phyloP scores from a whole-genome alignment of 2,888 invertebrate genomes.

The Mamestra brassicae region DNA sequence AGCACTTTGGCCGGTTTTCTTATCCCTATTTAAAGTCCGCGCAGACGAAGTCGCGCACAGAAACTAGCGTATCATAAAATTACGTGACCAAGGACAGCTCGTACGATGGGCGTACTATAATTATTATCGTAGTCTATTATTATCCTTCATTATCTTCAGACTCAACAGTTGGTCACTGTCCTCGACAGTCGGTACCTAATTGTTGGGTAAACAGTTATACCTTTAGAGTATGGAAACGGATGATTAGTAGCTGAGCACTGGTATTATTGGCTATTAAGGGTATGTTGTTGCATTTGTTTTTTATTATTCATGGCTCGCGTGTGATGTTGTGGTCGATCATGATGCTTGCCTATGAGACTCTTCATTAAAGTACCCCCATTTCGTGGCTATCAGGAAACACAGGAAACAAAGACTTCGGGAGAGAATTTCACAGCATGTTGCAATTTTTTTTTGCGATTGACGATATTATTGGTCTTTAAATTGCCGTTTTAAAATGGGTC shows the following conservation, averaged over 20 bases:
- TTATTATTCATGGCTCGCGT: background rate
- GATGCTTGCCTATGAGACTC: too few relatives aligned
- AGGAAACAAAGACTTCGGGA: too few relatives aligned
- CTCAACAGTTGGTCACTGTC: background rate
- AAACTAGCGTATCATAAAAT: background rate
- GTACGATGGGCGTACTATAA: background rate
- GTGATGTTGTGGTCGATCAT: too few relatives aligned
- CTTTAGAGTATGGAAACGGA: background rate
- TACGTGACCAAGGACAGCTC: constrained; percentile 26
- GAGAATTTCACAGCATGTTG: too few relatives aligned
- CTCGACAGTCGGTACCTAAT: background rate
- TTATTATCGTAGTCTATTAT: constrained; percentile 24
- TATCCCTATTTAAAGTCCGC: too few relatives aligned
- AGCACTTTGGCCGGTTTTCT: too few relatives aligned
- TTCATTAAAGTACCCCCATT: too few relatives aligned
- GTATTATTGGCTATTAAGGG: background rate
- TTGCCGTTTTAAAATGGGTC: too few relatives aligned
- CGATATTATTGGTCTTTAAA: too few relatives aligned
- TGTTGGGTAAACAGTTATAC: constrained; percentile 10
- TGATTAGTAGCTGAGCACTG: background rate
- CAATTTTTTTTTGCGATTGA: too few relatives aligned
- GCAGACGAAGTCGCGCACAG: too few relatives aligned
- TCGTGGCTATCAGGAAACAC: too few relatives aligned
- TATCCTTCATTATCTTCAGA: constrained; percentile 28
- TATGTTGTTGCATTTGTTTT: background rate